These are phyloP conservation scores for Rhopalosiphum padi DNA, from an alignment of 1,140 invertebrate genomes.

Conservation along the genomic window DNA sequence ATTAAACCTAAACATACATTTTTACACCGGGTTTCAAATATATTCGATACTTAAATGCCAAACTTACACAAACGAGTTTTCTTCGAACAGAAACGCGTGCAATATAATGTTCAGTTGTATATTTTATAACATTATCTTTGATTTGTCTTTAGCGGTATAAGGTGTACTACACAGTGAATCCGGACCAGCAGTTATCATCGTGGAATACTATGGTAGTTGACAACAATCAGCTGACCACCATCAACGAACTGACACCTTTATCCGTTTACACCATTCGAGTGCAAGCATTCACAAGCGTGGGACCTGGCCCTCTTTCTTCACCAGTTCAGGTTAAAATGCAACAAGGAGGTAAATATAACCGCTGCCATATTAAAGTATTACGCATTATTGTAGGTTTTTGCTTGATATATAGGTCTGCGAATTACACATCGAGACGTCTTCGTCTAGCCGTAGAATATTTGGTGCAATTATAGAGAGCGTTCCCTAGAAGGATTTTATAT, in stretches of 20 bases:
- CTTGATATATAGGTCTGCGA: too few relatives aligned
- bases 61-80: not conserved
- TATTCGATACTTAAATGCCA: too few relatives aligned
- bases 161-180: slow-evolving; percentile 93
- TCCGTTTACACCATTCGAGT: slow-evolving; percentile 92
- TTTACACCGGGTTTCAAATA: too few relatives aligned
- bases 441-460: too few relatives aligned
- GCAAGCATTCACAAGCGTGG: slow-evolving; percentile 89
- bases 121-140: not conserved
- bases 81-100: too few relatives aligned
- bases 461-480: too few relatives aligned
- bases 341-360: slow-evolving; percentile 75
- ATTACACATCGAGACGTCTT: too few relatives aligned
- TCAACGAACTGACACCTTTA: slow-evolving; percentile 86
- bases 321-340: slow-evolving; percentile 96
- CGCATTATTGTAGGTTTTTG: too few relatives aligned
- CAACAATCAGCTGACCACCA: slow-evolving; percentile 89
- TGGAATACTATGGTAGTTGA: slow-evolving; percentile 94
- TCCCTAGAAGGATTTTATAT: not conserved
- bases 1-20: too few relatives aligned
- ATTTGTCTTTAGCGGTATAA: slow-evolving; percentile 85
- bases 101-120: not conserved
- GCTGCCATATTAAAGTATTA: not conserved
- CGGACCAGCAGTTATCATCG: slow-evolving; percentile 81
- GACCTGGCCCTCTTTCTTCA: slow-evolving; percentile 86